A percentile compares a stretch with the other conserved stretches of the same genome.
phyloP scores from a whole-genome alignment of 2,888 invertebrate species.

The Anthoptus insignis region DNA sequence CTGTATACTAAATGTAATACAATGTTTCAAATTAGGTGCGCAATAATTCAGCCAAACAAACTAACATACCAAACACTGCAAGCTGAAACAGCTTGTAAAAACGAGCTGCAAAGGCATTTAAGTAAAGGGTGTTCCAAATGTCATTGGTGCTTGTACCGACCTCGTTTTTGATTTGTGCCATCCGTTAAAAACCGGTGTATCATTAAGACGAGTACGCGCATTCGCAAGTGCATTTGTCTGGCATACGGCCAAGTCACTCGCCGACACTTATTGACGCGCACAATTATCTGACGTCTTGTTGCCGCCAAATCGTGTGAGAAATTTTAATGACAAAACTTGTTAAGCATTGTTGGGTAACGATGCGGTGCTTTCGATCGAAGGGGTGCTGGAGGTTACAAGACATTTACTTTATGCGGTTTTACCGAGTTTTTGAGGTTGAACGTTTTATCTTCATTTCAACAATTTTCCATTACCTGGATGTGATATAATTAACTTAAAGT shows the following conservation, averaged over 20 bases:
- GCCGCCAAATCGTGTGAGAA: conserved; percentile 27
- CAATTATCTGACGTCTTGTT: conserved; percentile 34
- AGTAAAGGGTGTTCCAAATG: neutral
- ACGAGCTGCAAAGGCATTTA: neutral
- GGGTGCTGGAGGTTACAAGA: no score
- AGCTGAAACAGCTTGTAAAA: no score
- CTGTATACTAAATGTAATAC: no score
- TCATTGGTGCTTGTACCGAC: neutral
- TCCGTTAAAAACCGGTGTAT: conserved; percentile 16
- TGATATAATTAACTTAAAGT: no score
- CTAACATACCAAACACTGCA: no score
- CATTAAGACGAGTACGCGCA: conserved; percentile 32
- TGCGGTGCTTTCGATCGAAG: no score
- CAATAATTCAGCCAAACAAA: no score
- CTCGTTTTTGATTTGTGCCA: conserved; percentile 13
- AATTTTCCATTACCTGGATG: no score
- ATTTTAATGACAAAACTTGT: conserved; percentile 33
- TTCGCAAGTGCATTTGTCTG: conserved; percentile 33
- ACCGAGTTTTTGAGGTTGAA: no score
- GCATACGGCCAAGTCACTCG: conserved; percentile 34
- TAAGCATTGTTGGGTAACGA: conserved; percentile 24
- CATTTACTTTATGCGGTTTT: no score
- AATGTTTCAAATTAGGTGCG: no score
- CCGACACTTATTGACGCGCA: conserved; percentile 30
- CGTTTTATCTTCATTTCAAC: no score